Percentiles rank a stretch among this genome's conserved stretches.
These are phyloP conservation scores for Isurus oxyrinchus DNA, from an alignment of 2,113 vertebrate genomes.

Conservation along the genomic window DNA sequence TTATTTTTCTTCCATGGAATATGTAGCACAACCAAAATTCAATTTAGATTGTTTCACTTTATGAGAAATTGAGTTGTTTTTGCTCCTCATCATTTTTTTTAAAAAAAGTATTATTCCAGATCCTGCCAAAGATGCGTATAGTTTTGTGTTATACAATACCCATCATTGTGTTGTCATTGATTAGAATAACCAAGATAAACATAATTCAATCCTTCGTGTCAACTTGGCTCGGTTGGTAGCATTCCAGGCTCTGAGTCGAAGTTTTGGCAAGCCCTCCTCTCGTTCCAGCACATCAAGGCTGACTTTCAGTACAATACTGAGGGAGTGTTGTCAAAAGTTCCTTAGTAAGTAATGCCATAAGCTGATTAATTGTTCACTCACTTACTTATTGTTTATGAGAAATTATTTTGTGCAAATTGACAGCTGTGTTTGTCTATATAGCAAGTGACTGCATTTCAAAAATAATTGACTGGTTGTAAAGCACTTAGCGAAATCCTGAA, in stretches of 20 bases:
- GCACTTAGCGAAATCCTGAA: background rate
- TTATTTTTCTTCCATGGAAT: background rate
- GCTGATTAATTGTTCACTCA: background rate
- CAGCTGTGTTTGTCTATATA: background rate
- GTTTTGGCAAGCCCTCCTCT: background rate
- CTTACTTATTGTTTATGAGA: background rate
- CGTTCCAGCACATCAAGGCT: background rate
- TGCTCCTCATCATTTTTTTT: background rate
- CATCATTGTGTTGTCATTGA: background rate
- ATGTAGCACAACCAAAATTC: background rate
- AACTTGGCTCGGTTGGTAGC: background rate
- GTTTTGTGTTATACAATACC: background rate
- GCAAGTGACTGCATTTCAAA: background rate
- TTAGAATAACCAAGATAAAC: background rate
- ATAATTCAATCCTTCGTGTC: background rate
- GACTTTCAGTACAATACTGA: background rate
- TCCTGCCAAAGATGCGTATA: background rate
- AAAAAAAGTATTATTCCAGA: background rate
- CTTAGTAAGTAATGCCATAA: background rate
- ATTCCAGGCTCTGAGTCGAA: background rate
- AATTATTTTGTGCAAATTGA: background rate
- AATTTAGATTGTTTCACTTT: background rate
- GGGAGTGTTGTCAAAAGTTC: background rate
- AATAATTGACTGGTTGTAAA: background rate
- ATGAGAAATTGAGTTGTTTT: background rate